Evolutionary conservation across 2,888 invertebrate species (phyloP), one percentile per base, ranked within the genome.

Genomic region (Leptogaster cylindrica): DNA sequence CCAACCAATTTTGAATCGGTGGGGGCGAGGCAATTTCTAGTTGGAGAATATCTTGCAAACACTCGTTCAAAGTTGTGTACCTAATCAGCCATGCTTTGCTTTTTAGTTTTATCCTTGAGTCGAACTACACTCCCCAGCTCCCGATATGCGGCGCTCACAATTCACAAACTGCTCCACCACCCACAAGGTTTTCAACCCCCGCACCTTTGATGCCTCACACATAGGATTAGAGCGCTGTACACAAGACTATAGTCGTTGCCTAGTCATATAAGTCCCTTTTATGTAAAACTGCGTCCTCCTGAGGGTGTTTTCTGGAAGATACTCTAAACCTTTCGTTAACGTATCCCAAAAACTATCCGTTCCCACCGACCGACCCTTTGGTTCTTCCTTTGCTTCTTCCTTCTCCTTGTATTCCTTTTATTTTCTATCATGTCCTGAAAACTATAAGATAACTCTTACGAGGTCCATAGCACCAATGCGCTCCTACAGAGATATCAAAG

Each of bases 231-330:
- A 36, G 20, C 31, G n/a, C 12, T 36, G 46, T 64, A 23, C 14
- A 48, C 36, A 64, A n/a, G 64, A 50, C 36, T 64, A 23, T 14
- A 36, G 48, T 12, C 33, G 33, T 33, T 50, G 33, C 36, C 33
- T 31, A 33, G 48, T 28, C 55, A 63, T 70, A 68, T 65, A 68
- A 70, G 67, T 64, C 70, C 70, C 68, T 70, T 70, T 70, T 70
- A 68, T 70, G 68, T 70, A 70, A 58, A 70, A 67, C 52, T 51
- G 65, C 67, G 67, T 70, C 44, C 67, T 67, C 70, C 69, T 67
- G 48, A 63, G 70, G 70, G 70, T 70, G 51, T 70, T 70, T 70
- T 70, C 70, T 70, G 36, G 67, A 69, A 70, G 70, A 70, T 70
- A 70, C 46, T 70, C 67, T 66, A 69, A 70, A 70, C 65, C 67